Conservation (phyloP, 2,888 invertebrate species). For the Trissolcus brochymenae region DNA sequence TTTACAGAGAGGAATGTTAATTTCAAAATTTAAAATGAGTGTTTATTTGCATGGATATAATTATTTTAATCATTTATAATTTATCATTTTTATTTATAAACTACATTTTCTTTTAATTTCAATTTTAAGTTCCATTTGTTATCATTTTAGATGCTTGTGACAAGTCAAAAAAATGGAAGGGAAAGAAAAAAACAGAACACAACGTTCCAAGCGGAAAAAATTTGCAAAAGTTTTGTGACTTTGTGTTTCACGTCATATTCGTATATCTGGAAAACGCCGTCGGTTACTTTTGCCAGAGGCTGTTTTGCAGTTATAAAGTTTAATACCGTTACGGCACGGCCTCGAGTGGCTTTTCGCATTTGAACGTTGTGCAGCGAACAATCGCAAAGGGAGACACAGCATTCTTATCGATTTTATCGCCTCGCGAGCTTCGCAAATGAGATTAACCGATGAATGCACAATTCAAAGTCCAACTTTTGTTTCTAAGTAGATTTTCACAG, state of each 20-base stretch:
- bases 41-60: slow-evolving; percentile 1
- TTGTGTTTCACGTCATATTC: slow-evolving; percentile 30
- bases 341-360: slow-evolving; percentile 39
- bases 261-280: slow-evolving; percentile 42
- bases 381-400: slow-evolving; percentile 31
- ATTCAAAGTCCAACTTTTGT: slow-evolving; percentile 44
- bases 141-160: neutral
- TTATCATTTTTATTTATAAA: neutral
- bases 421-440: slow-evolving; percentile 42
- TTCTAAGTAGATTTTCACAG: slow-evolving; percentile 8
- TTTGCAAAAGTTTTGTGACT: slow-evolving; percentile 32
- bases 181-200: neutral
- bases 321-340: slow-evolving; percentile 42
- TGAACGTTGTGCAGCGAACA: slow-evolving; percentile 34
- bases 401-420: slow-evolving; percentile 57
- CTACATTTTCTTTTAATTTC: neutral
- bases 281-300: slow-evolving; percentile 36
- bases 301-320: slow-evolving; percentile 53
- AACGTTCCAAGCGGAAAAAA: slow-evolving; percentile 10
- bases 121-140: neutral
- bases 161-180: slow-evolving; percentile 6
- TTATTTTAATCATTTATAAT: neutral
- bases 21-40: slow-evolving; percentile 12
- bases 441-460: slow-evolving; percentile 42
- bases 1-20: neutral